These are phyloP conservation scores for Darevskia mixta DNA, from an alignment of 2,797 vertebrate species.

Conservation along the genomic window DNA sequence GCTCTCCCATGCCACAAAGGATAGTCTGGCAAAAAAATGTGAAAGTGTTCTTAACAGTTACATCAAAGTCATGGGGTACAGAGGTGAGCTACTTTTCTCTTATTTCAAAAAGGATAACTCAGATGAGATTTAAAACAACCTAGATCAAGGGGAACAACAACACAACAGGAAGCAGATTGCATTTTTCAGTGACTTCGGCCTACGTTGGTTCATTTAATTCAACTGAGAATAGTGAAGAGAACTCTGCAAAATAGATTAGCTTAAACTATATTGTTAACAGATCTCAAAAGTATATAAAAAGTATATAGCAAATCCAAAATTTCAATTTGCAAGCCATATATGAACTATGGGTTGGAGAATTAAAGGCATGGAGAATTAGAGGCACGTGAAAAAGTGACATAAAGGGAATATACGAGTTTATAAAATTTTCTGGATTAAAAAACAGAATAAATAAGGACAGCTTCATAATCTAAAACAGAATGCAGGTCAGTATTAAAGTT, in stretches of 20 bases:
- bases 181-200: background rate
- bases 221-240: background rate
- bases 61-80: background rate
- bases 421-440: background rate
- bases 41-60: background rate
- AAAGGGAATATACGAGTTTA: background rate
- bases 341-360: background rate
- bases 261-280: background rate
- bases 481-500: background rate
- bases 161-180: background rate
- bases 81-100: background rate
- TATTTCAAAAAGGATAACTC: background rate
- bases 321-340: background rate
- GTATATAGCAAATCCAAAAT: background rate
- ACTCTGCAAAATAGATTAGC: background rate
- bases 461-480: slow-evolving; percentile 2
- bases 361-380: background rate
- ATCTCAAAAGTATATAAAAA: background rate
- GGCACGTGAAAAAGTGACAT: background rate
- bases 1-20: slow-evolving; percentile 97
- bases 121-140: background rate
- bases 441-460: background rate
- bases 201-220: background rate
- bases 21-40: slow-evolving; percentile 83
- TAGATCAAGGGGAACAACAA: background rate